Conservation (phyloP, 2,797 vertebrate genomes). For the Microctenopoma lineatum region DNA sequence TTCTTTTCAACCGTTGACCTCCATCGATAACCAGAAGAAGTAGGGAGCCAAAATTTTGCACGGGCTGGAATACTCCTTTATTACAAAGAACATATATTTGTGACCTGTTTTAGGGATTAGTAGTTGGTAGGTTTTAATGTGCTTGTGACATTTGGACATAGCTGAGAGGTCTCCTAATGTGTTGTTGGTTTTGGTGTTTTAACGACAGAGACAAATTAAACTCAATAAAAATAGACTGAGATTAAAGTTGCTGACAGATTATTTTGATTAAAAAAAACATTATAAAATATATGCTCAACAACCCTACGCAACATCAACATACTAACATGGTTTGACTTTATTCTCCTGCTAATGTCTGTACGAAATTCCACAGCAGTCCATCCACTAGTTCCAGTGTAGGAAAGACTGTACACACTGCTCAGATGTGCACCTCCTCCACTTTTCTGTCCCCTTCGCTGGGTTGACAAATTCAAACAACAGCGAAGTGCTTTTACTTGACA, state of each 20-base stretch:
- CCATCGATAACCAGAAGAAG: neutral
- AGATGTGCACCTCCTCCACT: constrained; percentile 16
- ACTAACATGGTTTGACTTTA: neutral
- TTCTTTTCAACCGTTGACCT: neutral
- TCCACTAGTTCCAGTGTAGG: neutral
- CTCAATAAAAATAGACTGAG: too few species aligned
- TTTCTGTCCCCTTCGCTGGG: neutral
- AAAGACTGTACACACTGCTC: constrained; percentile 30
- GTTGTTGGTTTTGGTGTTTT: neutral
- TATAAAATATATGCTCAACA: too few species aligned
- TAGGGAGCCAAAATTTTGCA: neutral
- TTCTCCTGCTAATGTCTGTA: neutral
- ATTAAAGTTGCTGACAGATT: too few species aligned
- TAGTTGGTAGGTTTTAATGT: neutral
- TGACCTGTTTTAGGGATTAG: neutral
- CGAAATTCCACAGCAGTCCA: neutral
- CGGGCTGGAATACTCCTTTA: neutral
- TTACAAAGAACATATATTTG: too few species aligned
- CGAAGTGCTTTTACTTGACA: constrained; percentile 57
- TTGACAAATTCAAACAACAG: constrained; percentile 56
- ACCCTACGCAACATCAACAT: too few species aligned
- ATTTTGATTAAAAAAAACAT: too few species aligned
- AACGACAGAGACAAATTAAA: too few species aligned
- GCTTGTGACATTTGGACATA: neutral
- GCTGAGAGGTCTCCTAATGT: neutral